phyloP scores from a whole-genome alignment of 2,888 invertebrate genomes.

The Pardosa pseudoannulata region DNA sequence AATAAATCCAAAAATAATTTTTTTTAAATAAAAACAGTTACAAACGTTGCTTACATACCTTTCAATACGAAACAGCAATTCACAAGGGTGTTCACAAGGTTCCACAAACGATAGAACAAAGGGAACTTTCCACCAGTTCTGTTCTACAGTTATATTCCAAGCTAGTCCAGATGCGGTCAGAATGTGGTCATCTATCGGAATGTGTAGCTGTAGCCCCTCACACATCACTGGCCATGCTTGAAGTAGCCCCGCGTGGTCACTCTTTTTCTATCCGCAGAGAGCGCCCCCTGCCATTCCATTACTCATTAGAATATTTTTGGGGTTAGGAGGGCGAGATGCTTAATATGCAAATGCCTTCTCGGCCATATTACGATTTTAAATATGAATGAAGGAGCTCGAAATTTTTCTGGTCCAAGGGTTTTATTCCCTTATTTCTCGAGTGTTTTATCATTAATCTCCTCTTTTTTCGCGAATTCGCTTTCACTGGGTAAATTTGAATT shows the following conservation, averaged over 20 bases:
- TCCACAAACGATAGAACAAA: not conserved
- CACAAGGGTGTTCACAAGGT: not conserved
- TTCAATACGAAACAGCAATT: not conserved
- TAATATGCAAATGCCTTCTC: not conserved
- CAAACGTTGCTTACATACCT: no score
- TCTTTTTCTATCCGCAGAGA: not conserved
- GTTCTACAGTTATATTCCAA: conserved; percentile 31
- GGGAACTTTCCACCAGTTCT: not conserved
- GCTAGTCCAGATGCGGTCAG: conserved; percentile 12
- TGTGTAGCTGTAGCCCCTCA: conserved; percentile 61
- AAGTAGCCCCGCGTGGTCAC: conserved; percentile 57
- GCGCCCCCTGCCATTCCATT: conserved; percentile 6
- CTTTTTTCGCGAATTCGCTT: not conserved
- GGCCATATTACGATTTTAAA: not conserved
- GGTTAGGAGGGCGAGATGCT: conserved; percentile 4
- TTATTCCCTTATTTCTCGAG: not conserved
- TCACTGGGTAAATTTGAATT: not conserved
- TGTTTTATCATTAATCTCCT: not conserved
- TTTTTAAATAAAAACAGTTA: no score
- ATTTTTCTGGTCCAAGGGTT: not conserved
- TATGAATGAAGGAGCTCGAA: not conserved
- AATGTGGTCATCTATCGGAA: conserved; percentile 35
- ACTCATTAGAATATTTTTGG: conserved; percentile 14
- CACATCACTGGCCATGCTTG: conserved; percentile 69
- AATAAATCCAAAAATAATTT: no score